Conservation (phyloP, 2,113 vertebrate species). For the Neotoma lepida region DNA sequence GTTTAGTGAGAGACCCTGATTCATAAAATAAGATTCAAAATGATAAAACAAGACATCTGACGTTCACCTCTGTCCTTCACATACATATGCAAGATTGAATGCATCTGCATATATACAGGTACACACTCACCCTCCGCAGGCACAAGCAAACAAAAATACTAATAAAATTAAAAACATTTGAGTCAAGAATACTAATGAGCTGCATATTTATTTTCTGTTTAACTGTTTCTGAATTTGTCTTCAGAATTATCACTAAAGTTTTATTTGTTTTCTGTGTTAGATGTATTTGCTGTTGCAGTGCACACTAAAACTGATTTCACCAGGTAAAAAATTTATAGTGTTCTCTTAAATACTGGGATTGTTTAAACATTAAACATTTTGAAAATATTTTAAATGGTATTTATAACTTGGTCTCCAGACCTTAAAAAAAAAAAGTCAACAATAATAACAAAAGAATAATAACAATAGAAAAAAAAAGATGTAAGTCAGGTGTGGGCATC, state of each 20-base stretch:
- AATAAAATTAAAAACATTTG: neutral
- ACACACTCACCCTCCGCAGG: neutral
- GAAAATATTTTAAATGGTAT: neutral
- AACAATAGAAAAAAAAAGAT: neutral
- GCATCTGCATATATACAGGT: too few species aligned
- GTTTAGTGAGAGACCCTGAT: neutral
- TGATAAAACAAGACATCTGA: neutral
- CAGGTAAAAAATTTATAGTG: neutral
- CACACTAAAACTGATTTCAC: neutral
- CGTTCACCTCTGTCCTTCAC: neutral
- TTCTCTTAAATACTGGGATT: neutral
- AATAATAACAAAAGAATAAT: neutral
- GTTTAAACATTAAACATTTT: neutral
- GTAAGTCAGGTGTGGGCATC: neutral
- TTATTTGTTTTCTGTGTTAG: neutral
- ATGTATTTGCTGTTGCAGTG: neutral
- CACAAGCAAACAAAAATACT: neutral
- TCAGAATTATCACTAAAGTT: slow-evolving; percentile 9
- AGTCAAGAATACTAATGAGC: neutral
- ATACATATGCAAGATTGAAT: neutral
- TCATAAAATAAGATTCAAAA: neutral
- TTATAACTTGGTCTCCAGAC: neutral
- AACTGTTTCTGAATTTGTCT: neutral
- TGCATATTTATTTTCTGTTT: neutral
- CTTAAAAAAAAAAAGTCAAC: neutral